Evolutionary conservation across 2,797 vertebrate genomes (phyloP).

Genomic region (Carapus acus): DNA sequence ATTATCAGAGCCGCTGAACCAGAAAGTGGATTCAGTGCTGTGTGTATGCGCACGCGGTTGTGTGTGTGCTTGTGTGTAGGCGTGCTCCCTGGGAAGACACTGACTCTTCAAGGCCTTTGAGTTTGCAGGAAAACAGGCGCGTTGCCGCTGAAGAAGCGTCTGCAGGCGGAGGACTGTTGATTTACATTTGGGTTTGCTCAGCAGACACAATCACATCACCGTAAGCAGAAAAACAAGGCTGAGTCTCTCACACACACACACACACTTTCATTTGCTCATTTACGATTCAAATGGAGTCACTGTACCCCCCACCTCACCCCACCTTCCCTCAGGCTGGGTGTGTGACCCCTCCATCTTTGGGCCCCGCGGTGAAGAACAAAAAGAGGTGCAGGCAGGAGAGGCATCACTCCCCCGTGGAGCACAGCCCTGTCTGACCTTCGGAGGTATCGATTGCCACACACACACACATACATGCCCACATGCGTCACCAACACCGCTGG

Average conservation of each 20-base stretch:
- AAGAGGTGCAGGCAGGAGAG: conserved; percentile 21
- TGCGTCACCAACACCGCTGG: conserved; percentile 23
- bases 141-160: conserved; percentile 59
- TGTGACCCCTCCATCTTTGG: conserved; percentile 32
- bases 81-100: conserved; percentile 66
- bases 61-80: too few relatives aligned
- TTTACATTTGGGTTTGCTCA: conserved; percentile 75
- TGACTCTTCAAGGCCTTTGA: conserved; percentile 74
- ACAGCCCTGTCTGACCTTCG: conserved; percentile 40
- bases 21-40: conserved; percentile 64
- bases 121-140: conserved; percentile 68
- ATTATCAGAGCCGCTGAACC: conserved; percentile 78
- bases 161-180: conserved; percentile 72
- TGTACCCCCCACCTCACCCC: not conserved
- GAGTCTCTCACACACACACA: conserved; percentile 46
- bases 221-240: conserved; percentile 70
- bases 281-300: conserved; percentile 63
- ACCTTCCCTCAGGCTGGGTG: conserved; percentile 12
- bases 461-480: conserved; percentile 12
- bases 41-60: too few relatives aligned
- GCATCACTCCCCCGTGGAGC: conserved; percentile 8
- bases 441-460: conserved; percentile 24
- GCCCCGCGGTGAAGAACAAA: conserved; percentile 16
- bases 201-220: conserved; percentile 72
- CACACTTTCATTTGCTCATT: conserved; percentile 63